Evolutionary conservation across 2,797 vertebrate genomes (phyloP).

Genomic region (Platalea minor): DNA sequence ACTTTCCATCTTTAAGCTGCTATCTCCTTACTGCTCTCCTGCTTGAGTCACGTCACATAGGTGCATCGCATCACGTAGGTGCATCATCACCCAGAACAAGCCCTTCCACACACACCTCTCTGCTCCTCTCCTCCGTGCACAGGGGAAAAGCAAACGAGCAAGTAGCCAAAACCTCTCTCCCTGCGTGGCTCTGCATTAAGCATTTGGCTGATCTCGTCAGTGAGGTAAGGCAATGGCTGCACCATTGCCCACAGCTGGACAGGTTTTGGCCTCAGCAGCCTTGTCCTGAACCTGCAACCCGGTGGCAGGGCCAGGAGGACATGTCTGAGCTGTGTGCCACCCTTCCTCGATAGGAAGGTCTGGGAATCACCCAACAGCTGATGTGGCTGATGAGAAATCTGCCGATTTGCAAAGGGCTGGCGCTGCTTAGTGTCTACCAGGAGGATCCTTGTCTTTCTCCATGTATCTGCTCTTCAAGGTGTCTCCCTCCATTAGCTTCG

Average conservation of each 20-base stretch:
- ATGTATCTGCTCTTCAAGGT: neutral
- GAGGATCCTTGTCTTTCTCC: neutral
- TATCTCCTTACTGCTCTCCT: neutral
- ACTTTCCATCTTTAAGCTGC: neutral
- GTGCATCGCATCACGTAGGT: neutral
- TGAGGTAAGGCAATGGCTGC: too few relatives aligned
- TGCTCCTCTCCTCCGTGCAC: neutral
- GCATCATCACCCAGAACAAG: neutral
- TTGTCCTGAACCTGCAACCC: neutral
- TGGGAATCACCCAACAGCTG: neutral
- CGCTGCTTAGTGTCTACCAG: neutral
- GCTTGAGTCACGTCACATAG: neutral
- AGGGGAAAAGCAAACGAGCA: neutral
- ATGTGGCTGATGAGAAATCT: neutral
- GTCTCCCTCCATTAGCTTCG: neutral
- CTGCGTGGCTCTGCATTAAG: neutral
- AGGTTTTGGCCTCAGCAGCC: neutral
- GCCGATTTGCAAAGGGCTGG: neutral
- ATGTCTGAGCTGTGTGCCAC: rapidly evolving
- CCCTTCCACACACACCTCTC: neutral
- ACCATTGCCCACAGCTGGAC: neutral
- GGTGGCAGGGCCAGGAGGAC: neutral
- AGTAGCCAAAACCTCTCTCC: neutral
- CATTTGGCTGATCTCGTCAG: neutral
- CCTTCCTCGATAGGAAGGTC: neutral